phyloP scores from a whole-genome alignment of 2,888 invertebrate genomes.

The Erannis defoliaria region DNA sequence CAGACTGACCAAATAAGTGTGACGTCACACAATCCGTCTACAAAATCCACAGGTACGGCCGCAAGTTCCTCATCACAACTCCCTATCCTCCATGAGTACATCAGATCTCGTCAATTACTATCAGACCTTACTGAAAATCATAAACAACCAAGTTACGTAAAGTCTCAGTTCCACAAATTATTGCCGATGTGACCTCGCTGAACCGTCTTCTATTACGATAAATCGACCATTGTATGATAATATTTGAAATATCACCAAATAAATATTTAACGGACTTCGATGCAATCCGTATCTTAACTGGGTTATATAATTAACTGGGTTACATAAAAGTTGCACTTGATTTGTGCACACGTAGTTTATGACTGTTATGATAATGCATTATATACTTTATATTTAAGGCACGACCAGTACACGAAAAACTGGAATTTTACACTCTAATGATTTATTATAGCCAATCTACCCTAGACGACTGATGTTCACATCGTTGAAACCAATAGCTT shows the following conservation, averaged over 20 bases:
- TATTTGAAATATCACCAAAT: slow-evolving; percentile 1
- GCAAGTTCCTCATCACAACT: no score
- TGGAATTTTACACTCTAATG: no score
- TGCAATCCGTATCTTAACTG: neutral
- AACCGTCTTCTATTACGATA: slow-evolving; percentile 30
- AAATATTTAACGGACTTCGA: slow-evolving; percentile 1
- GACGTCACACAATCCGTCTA: no score
- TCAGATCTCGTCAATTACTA: no score
- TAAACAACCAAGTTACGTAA: neutral
- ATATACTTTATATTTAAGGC: neutral
- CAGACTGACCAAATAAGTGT: no score
- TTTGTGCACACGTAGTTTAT: neutral
- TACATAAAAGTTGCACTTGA: neutral
- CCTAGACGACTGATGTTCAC: no score
- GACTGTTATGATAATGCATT: neutral
- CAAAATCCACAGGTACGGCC: no score
- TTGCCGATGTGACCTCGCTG: slow-evolving; percentile 15
- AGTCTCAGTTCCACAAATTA: neutral
- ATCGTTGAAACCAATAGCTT: no score
- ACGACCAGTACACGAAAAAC: no score
- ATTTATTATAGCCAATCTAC: no score
- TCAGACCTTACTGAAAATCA: neutral
- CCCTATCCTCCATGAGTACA: no score
- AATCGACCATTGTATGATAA: slow-evolving; percentile 31
- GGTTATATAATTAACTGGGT: no score